These are phyloP conservation scores for Pteronotus mesoamericanus DNA, from an alignment of 2,797 vertebrate genomes.

Conservation along the genomic window DNA sequence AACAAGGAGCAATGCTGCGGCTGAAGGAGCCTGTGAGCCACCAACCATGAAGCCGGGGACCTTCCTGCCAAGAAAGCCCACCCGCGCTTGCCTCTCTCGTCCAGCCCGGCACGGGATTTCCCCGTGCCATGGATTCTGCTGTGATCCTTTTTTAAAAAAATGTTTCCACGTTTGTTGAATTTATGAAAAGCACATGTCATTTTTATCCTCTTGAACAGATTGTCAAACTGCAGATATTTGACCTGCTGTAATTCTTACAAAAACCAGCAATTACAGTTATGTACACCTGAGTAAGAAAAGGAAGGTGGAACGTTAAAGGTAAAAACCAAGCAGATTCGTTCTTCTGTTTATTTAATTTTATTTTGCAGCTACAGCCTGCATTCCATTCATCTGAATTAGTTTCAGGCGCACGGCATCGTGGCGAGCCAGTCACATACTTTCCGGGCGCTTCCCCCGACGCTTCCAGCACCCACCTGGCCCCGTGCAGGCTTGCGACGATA, in stretches of 20 bases:
- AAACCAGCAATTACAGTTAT: not conserved
- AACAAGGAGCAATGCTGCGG: not conserved
- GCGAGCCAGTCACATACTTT: not conserved
- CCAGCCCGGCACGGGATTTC: not conserved
- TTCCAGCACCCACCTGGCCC: not conserved
- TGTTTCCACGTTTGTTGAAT: not conserved
- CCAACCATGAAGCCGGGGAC: not conserved
- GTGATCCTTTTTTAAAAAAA: not conserved
- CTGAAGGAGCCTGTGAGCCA: not conserved
- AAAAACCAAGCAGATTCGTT: not conserved
- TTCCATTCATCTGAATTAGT: not conserved
- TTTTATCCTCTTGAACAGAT: not conserved
- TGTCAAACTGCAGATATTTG: not conserved
- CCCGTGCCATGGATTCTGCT: not conserved
- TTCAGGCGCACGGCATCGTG: not conserved
- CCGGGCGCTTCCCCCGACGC: not conserved
- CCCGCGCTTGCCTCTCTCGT: not conserved
- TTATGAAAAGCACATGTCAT: not conserved
- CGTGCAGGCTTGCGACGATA: rapidly evolving
- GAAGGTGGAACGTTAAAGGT: not conserved
- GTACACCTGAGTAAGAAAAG: not conserved
- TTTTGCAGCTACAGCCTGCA: not conserved
- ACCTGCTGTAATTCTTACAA: not conserved
- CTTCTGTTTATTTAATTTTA: not conserved
- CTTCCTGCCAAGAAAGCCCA: not conserved